Percentiles rank a stretch among this genome's conserved stretches.
These are phyloP conservation scores for Ahaetulla prasina DNA, from an alignment of 2,113 vertebrate genomes.

Conservation along the genomic window DNA sequence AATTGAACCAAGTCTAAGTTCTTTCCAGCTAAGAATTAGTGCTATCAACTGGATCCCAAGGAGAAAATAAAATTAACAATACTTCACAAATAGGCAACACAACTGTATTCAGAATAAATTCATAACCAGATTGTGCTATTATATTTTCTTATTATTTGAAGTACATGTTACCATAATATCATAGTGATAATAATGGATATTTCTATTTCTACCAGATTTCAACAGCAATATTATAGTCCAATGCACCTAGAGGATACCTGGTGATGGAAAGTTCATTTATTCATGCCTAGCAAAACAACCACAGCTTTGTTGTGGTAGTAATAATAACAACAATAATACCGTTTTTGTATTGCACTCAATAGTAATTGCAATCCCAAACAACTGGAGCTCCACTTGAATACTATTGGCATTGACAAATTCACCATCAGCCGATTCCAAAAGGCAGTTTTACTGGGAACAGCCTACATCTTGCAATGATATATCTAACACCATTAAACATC, in stretches of 20 bases:
- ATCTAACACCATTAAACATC: background rate
- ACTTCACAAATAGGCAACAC: background rate
- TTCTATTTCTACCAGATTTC: background rate
- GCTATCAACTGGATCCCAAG: background rate
- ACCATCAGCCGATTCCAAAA: background rate
- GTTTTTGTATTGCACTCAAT: background rate
- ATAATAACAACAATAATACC: background rate
- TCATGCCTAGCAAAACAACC: background rate
- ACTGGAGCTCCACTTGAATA: background rate
- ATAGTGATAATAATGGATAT: background rate
- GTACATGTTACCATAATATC: background rate
- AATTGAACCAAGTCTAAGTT: background rate
- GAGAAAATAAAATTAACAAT: background rate
- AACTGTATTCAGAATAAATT: background rate
- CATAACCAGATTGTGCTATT: background rate
- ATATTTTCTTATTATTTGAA: constrained; percentile 1
- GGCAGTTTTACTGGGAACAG: background rate
- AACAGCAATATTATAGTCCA: background rate
- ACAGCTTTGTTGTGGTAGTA: background rate
- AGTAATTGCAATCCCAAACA: background rate
- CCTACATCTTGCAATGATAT: background rate
- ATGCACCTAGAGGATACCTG: background rate
- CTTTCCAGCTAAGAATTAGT: background rate
- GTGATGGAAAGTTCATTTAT: background rate
- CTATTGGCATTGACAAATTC: background rate